A percentile compares a stretch with the other conserved stretches of the same genome.
phyloP scores from a whole-genome alignment of 1,140 invertebrate genomes.

The Heliothis subflexa region DNA sequence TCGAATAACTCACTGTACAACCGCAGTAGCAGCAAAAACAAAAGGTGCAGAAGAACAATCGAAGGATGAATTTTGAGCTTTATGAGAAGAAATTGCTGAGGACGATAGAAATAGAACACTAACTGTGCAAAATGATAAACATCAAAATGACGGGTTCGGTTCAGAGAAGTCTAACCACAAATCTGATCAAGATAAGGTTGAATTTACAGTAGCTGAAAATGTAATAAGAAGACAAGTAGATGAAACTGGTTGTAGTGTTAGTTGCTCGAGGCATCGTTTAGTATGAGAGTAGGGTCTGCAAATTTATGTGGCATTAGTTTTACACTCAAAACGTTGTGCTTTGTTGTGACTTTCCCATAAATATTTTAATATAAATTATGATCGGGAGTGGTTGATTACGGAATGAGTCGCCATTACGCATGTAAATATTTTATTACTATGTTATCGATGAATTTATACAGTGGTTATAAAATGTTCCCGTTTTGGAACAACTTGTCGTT shows the following conservation, averaged over 20 bases:
- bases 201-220: slow-evolving; percentile 40
- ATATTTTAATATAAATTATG: slow-evolving; percentile 50
- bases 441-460: slow-evolving; percentile 21
- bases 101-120: slow-evolving; percentile 55
- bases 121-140: slow-evolving; percentile 54
- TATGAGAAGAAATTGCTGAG: slow-evolving; percentile 53
- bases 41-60: slow-evolving; percentile 51
- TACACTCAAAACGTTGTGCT: slow-evolving; percentile 60
- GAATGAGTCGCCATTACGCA: slow-evolving; percentile 28
- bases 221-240: slow-evolving; percentile 54
- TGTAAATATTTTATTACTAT: slow-evolving; percentile 36
- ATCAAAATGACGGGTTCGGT: slow-evolving; percentile 28
- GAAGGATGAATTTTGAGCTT: slow-evolving; percentile 57
- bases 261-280: slow-evolving; percentile 64
- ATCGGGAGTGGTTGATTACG: slow-evolving; percentile 30
- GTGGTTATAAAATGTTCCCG: slow-evolving; percentile 21
- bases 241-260: slow-evolving; percentile 57
- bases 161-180: slow-evolving; percentile 45
- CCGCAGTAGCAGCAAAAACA: slow-evolving; percentile 64
- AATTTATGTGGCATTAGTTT: slow-evolving; percentile 64
- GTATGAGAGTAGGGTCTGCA: slow-evolving; percentile 55
- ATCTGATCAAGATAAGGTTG: slow-evolving; percentile 42
- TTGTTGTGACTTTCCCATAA: slow-evolving; percentile 60
- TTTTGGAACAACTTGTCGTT: slow-evolving; percentile 2
- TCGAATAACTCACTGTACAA: slow-evolving; percentile 61